phyloP scores from a whole-genome alignment of 2,113 vertebrate genomes.

The Lamprologus ornatipinnis region DNA sequence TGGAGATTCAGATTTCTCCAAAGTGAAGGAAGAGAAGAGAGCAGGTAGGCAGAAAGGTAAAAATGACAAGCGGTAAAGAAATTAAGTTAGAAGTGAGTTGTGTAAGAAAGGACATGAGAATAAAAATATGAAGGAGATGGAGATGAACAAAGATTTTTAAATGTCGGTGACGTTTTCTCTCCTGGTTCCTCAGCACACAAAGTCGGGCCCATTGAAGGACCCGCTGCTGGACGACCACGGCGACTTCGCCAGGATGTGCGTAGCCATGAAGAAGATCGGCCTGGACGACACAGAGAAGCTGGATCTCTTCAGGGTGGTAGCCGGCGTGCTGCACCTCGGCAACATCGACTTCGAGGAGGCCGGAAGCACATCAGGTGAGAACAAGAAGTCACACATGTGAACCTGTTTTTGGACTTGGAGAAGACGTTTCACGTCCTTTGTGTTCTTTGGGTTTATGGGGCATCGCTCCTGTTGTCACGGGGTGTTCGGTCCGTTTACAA shows the following conservation, averaged over 20 bases:
- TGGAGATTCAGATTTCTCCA: neutral
- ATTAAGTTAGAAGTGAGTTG: neutral
- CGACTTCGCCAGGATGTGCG: constrained; percentile 91
- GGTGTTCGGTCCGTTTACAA: neutral
- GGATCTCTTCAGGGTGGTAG: constrained; percentile 93
- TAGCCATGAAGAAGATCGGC: constrained; percentile 97
- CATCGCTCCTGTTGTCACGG: neutral
- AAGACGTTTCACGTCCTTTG: neutral
- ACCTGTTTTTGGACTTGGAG: neutral
- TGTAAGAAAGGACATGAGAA: neutral
- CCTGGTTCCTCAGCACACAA: constrained; percentile 75
- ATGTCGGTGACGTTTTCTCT: neutral
- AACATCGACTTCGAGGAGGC: constrained; percentile 98
- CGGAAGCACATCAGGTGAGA: constrained; percentile 86
- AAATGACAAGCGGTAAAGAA: neutral
- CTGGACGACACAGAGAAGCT: constrained; percentile 90
- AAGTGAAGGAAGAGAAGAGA: neutral
- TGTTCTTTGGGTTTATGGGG: neutral
- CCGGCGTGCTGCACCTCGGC: constrained; percentile 93
- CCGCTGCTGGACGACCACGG: constrained; percentile 91
- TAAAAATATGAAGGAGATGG: neutral
- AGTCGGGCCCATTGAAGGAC: constrained; percentile 89
- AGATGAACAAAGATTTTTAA: neutral
- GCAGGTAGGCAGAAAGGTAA: neutral
- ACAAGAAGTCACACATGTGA: neutral